phyloP scores from a whole-genome alignment of 1,140 invertebrate genomes.

The Nebria ingens region DNA sequence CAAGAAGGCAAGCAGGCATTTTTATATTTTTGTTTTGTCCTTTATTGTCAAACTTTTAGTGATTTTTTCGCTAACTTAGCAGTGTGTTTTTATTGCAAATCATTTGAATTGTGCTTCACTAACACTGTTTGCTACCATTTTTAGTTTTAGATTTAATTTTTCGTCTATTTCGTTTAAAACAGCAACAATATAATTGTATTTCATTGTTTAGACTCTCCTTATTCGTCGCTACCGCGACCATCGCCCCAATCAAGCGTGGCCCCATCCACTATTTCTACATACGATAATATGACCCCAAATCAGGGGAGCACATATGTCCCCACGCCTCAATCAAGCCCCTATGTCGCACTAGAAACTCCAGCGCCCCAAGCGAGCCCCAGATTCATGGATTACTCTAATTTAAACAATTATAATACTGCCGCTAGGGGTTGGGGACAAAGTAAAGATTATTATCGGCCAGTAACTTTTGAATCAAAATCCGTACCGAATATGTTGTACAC shows the following conservation, averaged over 20 bases:
- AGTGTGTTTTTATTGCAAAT: too few species aligned
- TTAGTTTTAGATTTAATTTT: too few species aligned
- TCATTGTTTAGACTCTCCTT: not conserved
- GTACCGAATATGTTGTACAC: slow-evolving; percentile 43
- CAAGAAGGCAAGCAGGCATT: too few species aligned
- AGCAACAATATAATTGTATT: too few species aligned
- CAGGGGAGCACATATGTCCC: slow-evolving; percentile 36
- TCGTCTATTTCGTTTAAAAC: too few species aligned
- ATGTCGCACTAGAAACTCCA: slow-evolving; percentile 16
- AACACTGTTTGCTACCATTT: too few species aligned
- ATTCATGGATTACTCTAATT: slow-evolving; percentile 20
- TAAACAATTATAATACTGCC: slow-evolving; percentile 65
- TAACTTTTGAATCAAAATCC: slow-evolving; percentile 47
- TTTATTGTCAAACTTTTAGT: too few species aligned
- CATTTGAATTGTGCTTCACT: too few species aligned
- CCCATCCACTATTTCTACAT: not conserved
- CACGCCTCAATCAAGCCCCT: slow-evolving; percentile 29
- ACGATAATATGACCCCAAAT: slow-evolving; percentile 24
- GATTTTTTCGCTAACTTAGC: too few species aligned
- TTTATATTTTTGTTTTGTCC: too few species aligned
- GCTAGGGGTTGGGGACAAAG: slow-evolving; percentile 66
- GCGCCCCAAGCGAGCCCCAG: slow-evolving; percentile 18
- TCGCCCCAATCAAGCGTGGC: not conserved
- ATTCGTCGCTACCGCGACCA: not conserved
- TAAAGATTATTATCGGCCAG: slow-evolving; percentile 52